phyloP scores from a whole-genome alignment of 2,797 vertebrate species.

The Epinephelus malabaricus region DNA sequence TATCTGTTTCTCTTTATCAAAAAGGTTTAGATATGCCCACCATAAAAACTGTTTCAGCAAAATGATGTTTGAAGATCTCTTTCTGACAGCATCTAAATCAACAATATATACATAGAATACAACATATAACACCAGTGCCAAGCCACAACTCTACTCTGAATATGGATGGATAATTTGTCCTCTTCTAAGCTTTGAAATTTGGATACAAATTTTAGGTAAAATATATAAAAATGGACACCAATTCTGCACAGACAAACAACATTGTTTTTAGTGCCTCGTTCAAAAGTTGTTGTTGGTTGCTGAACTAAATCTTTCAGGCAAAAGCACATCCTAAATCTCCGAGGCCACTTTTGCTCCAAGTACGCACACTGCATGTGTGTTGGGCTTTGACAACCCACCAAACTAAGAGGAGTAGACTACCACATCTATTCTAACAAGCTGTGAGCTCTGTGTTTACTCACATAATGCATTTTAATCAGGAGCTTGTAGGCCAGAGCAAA shows the following conservation, averaged over 20 bases:
- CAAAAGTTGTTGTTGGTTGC: constrained; percentile 23
- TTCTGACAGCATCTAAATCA: background rate
- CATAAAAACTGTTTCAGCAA: background rate
- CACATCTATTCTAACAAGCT: constrained; percentile 47
- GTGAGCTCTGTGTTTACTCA: constrained; percentile 46
- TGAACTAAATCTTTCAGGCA: constrained; percentile 6
- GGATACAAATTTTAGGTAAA: background rate
- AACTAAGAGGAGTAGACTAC: constrained; percentile 27
- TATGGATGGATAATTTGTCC: background rate
- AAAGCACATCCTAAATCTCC: constrained; percentile 12
- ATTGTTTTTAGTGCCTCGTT: constrained; percentile 20
- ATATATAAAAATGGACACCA: background rate
- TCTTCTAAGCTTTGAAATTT: background rate
- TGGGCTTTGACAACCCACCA: constrained; percentile 25
- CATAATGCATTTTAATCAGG: constrained; percentile 67
- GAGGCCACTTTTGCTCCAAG: constrained; percentile 16
- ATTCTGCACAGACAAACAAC: background rate
- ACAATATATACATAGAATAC: background rate
- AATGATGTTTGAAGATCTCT: background rate
- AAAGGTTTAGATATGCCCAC: background rate
- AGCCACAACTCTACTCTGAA: background rate
- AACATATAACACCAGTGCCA: background rate
- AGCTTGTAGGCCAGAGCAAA: constrained; percentile 31
- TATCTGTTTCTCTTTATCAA: background rate
- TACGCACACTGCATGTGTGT: constrained; percentile 19